phyloP scores from a whole-genome alignment of 1,140 invertebrate genomes.

The Zaprionus inermis region DNA sequence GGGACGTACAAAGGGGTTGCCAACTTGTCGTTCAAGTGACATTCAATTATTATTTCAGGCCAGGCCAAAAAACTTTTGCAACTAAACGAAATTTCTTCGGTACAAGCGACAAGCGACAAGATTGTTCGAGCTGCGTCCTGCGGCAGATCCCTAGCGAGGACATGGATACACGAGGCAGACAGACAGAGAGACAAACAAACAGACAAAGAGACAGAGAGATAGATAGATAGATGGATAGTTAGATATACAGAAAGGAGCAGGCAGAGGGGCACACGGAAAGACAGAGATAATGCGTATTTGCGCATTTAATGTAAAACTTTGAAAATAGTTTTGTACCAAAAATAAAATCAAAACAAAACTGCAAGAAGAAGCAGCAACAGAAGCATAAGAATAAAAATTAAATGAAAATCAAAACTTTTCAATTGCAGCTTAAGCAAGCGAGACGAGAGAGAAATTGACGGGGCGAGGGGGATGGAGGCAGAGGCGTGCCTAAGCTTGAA shows the following conservation, averaged over 20 bases:
- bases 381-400: slow-evolving; percentile 47
- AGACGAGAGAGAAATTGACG: slow-evolving; percentile 20
- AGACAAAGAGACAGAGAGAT: slow-evolving; percentile 12
- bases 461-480: not conserved
- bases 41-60: slow-evolving; percentile 82
- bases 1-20: not conserved
- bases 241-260: slow-evolving; percentile 11
- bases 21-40: slow-evolving; percentile 81
- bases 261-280: not conserved
- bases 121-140: slow-evolving; percentile 64
- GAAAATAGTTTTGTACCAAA: slow-evolving; percentile 74
- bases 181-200: slow-evolving; percentile 17
- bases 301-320: slow-evolving; percentile 82
- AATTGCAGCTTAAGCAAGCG: slow-evolving; percentile 60
- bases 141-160: slow-evolving; percentile 6
- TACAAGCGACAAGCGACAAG: slow-evolving; percentile 66
- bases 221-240: slow-evolving; percentile 20
- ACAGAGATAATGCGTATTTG: slow-evolving; percentile 71
- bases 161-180: slow-evolving; percentile 29
- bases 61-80: slow-evolving; percentile 65
- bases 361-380: slow-evolving; percentile 21
- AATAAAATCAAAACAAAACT: slow-evolving; percentile 54
- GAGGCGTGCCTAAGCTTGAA: not conserved
- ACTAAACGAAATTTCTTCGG: slow-evolving; percentile 43
- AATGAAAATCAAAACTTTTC: slow-evolving; percentile 76